Conservation (phyloP, 2,888 invertebrate genomes). For the Microdon myrmicae region DNA sequence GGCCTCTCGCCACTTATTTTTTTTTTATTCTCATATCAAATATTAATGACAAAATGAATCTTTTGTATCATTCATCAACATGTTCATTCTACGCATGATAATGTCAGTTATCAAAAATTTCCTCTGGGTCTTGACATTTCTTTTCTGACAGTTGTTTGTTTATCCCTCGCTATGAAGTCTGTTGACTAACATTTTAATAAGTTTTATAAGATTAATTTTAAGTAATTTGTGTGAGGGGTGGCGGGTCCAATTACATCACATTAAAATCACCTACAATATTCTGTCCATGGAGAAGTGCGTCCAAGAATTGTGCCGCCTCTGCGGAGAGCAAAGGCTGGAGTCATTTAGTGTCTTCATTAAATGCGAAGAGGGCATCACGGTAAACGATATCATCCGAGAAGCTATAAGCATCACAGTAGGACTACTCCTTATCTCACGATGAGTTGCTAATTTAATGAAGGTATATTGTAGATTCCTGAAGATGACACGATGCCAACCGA, state of each 20-base stretch:
- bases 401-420: slow-evolving; percentile 28
- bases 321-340: slow-evolving; percentile 28
- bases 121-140: slow-evolving; percentile 31
- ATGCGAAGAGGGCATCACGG: slow-evolving; percentile 22
- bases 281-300: slow-evolving; percentile 24
- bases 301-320: slow-evolving; percentile 32
- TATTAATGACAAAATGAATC: no score
- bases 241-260: no score
- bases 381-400: slow-evolving; percentile 24
- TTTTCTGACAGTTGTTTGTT: slow-evolving; percentile 42
- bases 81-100: no score
- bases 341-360: slow-evolving; percentile 36
- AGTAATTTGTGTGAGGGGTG: no score
- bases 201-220: no score
- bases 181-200: no score
- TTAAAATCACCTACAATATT: background rate
- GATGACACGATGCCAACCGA: slow-evolving; percentile 28
- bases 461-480: slow-evolving; percentile 22
- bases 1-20: no score
- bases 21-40: no score
- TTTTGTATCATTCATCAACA: no score
- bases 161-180: slow-evolving; percentile 19
- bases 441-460: no score
- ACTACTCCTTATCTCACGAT: background rate
- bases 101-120: no score